phyloP scores from a whole-genome alignment of 2,113 vertebrate genomes.

The Noctilio leporinus region DNA sequence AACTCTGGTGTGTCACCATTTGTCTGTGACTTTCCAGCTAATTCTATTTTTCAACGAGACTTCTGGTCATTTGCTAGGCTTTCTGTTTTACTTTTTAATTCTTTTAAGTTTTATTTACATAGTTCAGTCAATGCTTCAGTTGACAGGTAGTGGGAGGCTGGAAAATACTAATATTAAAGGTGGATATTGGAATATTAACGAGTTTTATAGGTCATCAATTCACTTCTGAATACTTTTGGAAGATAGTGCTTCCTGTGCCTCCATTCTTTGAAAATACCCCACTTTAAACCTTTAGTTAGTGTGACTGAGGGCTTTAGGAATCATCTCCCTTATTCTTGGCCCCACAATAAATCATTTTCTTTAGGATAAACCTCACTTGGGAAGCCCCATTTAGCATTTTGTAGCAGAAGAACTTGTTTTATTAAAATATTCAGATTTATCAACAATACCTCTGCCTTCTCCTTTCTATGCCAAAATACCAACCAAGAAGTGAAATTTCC shows the following conservation, averaged over 20 bases:
- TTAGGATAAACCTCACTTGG: background rate
- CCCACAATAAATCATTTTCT: background rate
- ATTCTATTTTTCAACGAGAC: background rate
- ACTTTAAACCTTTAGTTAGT: background rate
- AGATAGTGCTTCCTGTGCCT: background rate
- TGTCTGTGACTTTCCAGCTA: background rate
- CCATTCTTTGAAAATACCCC: background rate
- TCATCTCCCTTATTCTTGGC: background rate
- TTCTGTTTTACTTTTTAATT: background rate
- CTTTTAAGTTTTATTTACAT: background rate
- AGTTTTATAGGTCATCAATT: background rate
- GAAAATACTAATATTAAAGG: background rate
- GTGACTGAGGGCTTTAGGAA: background rate
- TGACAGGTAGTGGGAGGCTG: background rate
- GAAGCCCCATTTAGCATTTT: background rate
- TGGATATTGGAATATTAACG: background rate
- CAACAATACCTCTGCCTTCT: background rate
- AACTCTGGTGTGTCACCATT: background rate
- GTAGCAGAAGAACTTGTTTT: background rate
- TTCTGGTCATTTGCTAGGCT: background rate
- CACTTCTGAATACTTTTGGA: background rate
- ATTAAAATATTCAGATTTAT: background rate
- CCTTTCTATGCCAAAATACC: background rate
- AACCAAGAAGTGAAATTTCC: background rate
- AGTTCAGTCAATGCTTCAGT: background rate